Evolutionary conservation across 2,888 invertebrate genomes (phyloP), one percentile per base, ranked within the genome.

Genomic region (Microctonus brassicae): DNA sequence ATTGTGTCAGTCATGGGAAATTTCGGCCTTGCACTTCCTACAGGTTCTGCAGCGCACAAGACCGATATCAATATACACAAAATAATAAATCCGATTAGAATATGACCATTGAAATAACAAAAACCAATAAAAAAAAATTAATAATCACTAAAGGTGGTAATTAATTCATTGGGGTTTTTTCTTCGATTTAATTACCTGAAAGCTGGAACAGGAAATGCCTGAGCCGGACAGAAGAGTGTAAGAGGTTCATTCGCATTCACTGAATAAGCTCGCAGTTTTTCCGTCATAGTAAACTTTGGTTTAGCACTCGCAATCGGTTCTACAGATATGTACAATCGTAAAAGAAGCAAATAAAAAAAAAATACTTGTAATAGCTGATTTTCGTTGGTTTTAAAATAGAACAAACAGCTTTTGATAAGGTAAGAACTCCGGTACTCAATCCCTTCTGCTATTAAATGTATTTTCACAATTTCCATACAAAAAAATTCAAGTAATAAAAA

Each of bases 131-230:
- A 10, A 36, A 2, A 33, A 66, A 62, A 39, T 10, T 24, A 57
- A 13, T 55, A 22, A 26, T n/a, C 39, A 36, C 17, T 13, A 61
- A 66, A 17, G 42, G 11, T 63, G 11, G 22, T 13, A 33, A 36
- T 58, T 58, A 13, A 13, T 5, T 33, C 29, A 5, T 52, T 52
- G 53, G n/a, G n/a, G n/a, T 42, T 13, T 39, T 9, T 69, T 5
- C 6, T 42, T 42, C n/a, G 13, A n/a, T 42, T 5, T 9, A 47
- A 17, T 60, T 91, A 93, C 93, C 93, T 92, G 90, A 91, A 92
- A 86, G 89, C 90, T 84, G 93, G 93, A 85, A 91, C 91, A 77
- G 93, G 93, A 88, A 90, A 93, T 47, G 91, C 92, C 88, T 94
- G 93, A 71, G 92, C 92, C 62, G 92, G 92, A 84, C 93, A 94